Conservation (phyloP, 2,113 vertebrate genomes). For the Poeciliopsis turrubarensis region DNA sequence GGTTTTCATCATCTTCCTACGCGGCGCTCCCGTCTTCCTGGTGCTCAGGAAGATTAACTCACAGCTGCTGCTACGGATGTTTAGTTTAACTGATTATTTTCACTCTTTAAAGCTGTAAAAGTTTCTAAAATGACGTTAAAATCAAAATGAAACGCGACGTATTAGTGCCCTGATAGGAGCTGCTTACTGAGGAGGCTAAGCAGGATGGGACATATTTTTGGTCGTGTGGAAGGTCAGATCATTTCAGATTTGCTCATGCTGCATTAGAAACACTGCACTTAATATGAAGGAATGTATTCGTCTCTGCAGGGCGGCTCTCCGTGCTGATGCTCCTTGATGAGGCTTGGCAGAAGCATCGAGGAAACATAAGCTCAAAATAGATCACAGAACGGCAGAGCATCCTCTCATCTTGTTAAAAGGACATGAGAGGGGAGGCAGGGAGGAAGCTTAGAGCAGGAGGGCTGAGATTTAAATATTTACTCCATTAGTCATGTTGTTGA, state of each 20-base stretch:
- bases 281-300: slow-evolving; percentile 15
- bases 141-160: background rate
- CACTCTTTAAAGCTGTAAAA: background rate
- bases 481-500: slow-evolving; percentile 59
- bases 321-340: slow-evolving; percentile 47
- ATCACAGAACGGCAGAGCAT: slow-evolving; percentile 16
- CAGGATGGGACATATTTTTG: background rate
- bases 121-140: background rate
- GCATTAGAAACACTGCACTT: slow-evolving; percentile 2
- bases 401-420: slow-evolving; percentile 53
- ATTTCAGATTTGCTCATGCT: accelerated
- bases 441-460: background rate
- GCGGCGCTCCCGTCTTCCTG: background rate
- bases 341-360: slow-evolving; percentile 47
- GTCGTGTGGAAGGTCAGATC: background rate
- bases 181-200: background rate
- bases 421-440: background rate
- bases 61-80: background rate
- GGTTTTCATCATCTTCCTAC: slow-evolving; percentile 1
- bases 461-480: slow-evolving; percentile 50
- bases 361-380: slow-evolving; percentile 48
- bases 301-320: background rate
- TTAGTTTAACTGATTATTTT: background rate
- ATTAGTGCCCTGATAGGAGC: background rate
- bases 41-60: background rate